Evolutionary conservation across 2,113 vertebrate species (phyloP), one percentile per base, ranked within the genome.

Genomic region (Spea bombifrons): DNA sequence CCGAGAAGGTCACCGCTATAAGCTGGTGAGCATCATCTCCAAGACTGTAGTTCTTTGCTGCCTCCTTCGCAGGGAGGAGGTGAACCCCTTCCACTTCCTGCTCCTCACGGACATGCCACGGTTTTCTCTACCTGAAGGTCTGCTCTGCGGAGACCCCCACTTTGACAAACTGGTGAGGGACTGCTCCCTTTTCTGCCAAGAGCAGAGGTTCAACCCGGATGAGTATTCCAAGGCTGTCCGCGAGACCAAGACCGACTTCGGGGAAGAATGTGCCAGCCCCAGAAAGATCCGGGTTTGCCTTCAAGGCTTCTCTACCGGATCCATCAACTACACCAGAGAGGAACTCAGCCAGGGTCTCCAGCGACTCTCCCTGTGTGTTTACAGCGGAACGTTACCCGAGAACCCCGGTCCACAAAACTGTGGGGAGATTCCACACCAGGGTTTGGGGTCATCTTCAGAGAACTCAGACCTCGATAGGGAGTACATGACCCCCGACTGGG

Each of bases 21-120:
- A 99, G 89, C 91, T 99, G 84, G 93, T 99, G 65, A 92, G 96
- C 92, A 98, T 99, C 85, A 94, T 98, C 88, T 98, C 96, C 88
- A 98, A 97, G 91, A 99, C 97, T 0, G 97, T 99, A 85, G 97
- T 99, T 81, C 88, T 99, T 16, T 96, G 97, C 86, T 93, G 97
- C 89, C 92, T 96, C 48, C 91, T 99, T 0, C 96, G 97, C 46
- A 88, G 89, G 1, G 94, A 94, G 76, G 92, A 93, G 82, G 92
- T 96, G 17, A 92, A 92, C 2, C 97, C 97, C 0, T 95, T 97
- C 84, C 97, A 99, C 75, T 96, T 98, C 87, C 88, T 98, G 82
- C 90, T 99, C 86, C 92, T 98, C 9, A 91, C 94, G 0, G 95
- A 97, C 91, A 95, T 96, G 93, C 97, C 97, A 0, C 93, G 95